Conservation (phyloP, 2,113 vertebrate genomes). For the Notothenia rossii region DNA sequence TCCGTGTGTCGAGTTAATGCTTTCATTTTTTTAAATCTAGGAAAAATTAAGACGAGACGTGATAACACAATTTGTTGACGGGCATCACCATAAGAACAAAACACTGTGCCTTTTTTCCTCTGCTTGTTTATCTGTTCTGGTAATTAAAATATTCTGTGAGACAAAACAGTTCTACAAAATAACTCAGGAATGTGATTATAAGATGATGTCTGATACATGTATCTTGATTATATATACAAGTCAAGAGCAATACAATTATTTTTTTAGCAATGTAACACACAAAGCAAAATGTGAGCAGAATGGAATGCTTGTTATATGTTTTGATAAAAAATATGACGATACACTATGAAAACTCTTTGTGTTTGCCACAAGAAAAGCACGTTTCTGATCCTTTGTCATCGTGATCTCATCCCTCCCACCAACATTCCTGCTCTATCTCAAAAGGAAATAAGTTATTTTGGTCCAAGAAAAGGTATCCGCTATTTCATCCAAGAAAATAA, state of each 20-base stretch:
- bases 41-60: slow-evolving; percentile 20
- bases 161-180: slow-evolving; percentile 54
- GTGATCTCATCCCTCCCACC: slow-evolving; percentile 56
- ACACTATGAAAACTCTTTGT: slow-evolving; percentile 61
- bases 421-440: slow-evolving; percentile 65
- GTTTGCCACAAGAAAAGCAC: slow-evolving; percentile 60
- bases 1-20: slow-evolving; percentile 10
- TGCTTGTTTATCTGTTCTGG: slow-evolving; percentile 28
- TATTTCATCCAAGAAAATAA: slow-evolving; percentile 65
- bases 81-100: slow-evolving; percentile 42
- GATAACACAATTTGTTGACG: slow-evolving; percentile 36
- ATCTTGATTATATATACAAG: slow-evolving; percentile 65
- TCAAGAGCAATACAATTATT: slow-evolving; percentile 50
- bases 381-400: slow-evolving; percentile 75
- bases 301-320: slow-evolving; percentile 65
- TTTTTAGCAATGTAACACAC: slow-evolving; percentile 46
- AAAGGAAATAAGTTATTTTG: slow-evolving; percentile 78
- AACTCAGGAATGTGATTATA: slow-evolving; percentile 70
- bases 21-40: slow-evolving; percentile 43
- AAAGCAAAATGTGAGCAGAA: slow-evolving; percentile 62
- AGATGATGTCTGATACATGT: slow-evolving; percentile 62
- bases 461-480: slow-evolving; percentile 63
- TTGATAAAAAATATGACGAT: slow-evolving; percentile 59
- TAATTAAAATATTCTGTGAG: slow-evolving; percentile 59
- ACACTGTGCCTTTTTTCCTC: slow-evolving; percentile 30